A percentile compares a stretch with the other conserved stretches of the same genome.
Conservation (phyloP, 2,113 vertebrate genomes). For the Bos taurus region DNA sequence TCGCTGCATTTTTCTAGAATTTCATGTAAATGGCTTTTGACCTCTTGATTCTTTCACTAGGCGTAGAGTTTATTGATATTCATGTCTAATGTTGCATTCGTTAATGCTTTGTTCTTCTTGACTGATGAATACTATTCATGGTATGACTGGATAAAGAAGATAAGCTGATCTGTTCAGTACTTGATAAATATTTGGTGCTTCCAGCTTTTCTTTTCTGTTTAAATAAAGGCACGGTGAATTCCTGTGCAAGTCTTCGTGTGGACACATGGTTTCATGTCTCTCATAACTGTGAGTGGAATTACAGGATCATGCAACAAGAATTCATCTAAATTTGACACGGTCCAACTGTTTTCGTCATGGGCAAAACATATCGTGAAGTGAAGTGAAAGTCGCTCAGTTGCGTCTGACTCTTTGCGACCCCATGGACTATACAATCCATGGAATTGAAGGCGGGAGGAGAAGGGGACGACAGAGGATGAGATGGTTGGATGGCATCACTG, state of each 20-base stretch:
- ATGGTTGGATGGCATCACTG: background rate
- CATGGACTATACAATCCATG: background rate
- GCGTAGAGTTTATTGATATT: background rate
- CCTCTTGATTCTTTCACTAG: background rate
- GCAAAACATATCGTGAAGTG: background rate
- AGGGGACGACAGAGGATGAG: background rate
- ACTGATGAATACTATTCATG: background rate
- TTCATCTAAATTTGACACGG: accelerated
- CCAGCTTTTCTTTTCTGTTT: background rate
- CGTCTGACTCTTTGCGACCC: background rate
- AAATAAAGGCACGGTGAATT: too few relatives aligned
- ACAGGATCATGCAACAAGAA: accelerated
- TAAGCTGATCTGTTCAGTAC: background rate
- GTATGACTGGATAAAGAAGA: too few relatives aligned
- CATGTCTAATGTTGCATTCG: background rate
- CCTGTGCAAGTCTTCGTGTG: accelerated
- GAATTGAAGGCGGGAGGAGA: background rate
- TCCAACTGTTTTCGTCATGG: background rate
- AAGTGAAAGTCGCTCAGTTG: accelerated
- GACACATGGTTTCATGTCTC: background rate
- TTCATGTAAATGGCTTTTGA: background rate
- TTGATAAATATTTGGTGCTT: background rate
- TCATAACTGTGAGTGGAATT: accelerated
- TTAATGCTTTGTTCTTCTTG: background rate
- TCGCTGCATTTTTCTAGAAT: background rate